phyloP scores from a whole-genome alignment of 2,888 invertebrate species.

The Protonemura montana region DNA sequence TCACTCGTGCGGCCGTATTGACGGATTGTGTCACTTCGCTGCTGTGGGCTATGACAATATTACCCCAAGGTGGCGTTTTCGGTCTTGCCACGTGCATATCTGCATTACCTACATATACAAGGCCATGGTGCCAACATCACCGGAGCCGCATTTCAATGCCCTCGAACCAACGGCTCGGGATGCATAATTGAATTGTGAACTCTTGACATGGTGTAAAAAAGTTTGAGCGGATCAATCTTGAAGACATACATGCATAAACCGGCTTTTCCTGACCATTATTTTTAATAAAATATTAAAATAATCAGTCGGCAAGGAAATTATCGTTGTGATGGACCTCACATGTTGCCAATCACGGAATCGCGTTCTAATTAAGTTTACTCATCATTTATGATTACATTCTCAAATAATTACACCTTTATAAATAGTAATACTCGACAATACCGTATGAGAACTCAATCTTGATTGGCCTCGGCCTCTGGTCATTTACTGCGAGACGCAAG shows the following conservation, averaged over 20 bases:
- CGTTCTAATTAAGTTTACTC: conserved; percentile 40
- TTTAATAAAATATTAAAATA: conserved; percentile 31
- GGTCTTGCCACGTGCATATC: neutral
- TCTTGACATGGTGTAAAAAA: conserved; percentile 15
- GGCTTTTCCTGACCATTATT: conserved; percentile 27
- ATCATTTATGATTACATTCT: conserved; percentile 41
- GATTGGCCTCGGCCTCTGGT: neutral
- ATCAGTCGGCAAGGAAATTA: conserved; percentile 29
- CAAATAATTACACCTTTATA: conserved; percentile 35
- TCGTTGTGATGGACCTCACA: conserved; percentile 34
- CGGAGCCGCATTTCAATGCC: neutral
- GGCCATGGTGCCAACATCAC: neutral
- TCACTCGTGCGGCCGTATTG: neutral
- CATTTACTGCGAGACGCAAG: neutral
- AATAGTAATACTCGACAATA: conserved; percentile 9
- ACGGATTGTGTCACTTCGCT: neutral
- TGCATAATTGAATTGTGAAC: conserved; percentile 2
- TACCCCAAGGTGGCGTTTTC: neutral
- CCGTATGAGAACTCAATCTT: neutral
- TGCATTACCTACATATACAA: neutral
- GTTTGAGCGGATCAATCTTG: conserved; percentile 9
- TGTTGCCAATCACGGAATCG: conserved; percentile 33
- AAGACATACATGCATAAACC: conserved; percentile 18
- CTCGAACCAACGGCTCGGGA: neutral
- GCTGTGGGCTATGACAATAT: neutral